Base-by-base conservation (phyloP, 2,113 vertebrate species). In the Aphyosemion australe region DNA sequence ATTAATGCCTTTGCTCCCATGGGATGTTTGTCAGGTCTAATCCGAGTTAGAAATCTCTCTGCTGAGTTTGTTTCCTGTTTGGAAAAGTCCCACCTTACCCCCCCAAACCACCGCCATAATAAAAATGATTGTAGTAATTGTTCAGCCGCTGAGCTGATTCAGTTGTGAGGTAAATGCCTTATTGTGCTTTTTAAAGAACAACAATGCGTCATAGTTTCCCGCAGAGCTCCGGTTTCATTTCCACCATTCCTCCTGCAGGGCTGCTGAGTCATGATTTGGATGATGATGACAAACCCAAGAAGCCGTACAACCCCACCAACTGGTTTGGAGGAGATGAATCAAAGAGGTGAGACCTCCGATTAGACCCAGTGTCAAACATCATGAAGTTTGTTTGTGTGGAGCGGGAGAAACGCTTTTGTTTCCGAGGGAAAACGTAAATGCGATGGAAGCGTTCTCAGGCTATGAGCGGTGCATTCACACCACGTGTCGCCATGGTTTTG, bases 251-350 rank as follows among this genome's bases (percentile, higher is more conserved):
- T 10, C 37, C 18, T 31, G 46, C 73, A 93, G 93, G 93, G 10
- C 85, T 94, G 67, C 54, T 94, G 85, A 88, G 90, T 66, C 89
- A 92, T 16, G 92, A 91, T 3, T 74, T 1, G 0, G 86, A 90
- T 2, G 45, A 13, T 2, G 74, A 82, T 0, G 52, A 72, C 32
- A 39, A 48, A 13, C 63, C 79, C 1, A 51, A 0, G 51, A 61
- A 21, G 46, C 0, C 68, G 18, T 88, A 89, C 74, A 78, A 65
- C 47, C 74, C 83, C 1, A 6, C 86, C 42, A 85, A 85, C n/a
- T 93, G 78, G 76, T 91, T 89, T n/a, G 79, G 64, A 66, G 68
- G 6, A 2, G 61, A 85, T 12, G 82, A 82, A 2, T 52, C 80
- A n/a, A 72, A 86, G 47, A 76, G 74, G 89, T 87, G 64, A 74